A percentile compares a stretch with the other conserved stretches of the same genome.
Conservation (phyloP, 2,797 vertebrate genomes). For the Vultur gryphus region DNA sequence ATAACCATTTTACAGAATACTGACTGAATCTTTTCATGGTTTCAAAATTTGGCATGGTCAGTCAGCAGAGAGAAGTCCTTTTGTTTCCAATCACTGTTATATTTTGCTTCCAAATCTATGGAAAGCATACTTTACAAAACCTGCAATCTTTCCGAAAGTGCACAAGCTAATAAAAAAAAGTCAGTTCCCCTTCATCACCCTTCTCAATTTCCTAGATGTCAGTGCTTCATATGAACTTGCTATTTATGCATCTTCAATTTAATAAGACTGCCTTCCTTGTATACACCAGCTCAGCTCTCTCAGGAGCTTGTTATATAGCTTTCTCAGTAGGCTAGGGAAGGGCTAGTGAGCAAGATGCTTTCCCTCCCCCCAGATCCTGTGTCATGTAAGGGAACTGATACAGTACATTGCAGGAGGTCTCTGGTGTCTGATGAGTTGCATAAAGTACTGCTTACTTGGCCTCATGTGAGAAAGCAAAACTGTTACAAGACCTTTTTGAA, state of each 20-base stretch:
- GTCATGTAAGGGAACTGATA: rapidly evolving
- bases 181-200: background rate
- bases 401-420: background rate
- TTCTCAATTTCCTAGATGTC: background rate
- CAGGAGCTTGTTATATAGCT: background rate
- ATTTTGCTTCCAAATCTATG: background rate
- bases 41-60: background rate
- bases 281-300: background rate
- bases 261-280: background rate
- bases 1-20: background rate
- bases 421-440: background rate
- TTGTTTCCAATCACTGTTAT: background rate
- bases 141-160: background rate
- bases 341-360: background rate
- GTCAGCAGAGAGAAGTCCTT: background rate
- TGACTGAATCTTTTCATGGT: background rate
- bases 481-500: background rate
- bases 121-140: background rate
- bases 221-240: background rate
- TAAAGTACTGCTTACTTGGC: background rate
- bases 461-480: background rate
- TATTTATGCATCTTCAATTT: background rate
- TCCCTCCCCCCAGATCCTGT: background rate
- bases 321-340: background rate
- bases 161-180: background rate